phyloP scores from a whole-genome alignment of 2,113 vertebrate genomes.

The Cyanoramphus novaezelandiae region DNA sequence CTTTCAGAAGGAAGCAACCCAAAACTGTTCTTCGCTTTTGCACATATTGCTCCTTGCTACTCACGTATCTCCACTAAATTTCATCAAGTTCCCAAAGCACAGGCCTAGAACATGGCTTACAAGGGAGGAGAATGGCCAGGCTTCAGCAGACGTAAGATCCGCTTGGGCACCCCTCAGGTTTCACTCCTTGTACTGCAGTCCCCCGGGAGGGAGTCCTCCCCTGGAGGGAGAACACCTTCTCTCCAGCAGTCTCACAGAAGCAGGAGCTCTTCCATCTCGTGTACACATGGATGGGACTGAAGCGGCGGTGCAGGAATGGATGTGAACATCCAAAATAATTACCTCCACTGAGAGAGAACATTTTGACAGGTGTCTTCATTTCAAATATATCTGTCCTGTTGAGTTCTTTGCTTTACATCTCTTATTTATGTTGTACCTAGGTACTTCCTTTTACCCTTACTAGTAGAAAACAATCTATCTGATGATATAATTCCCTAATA shows the following conservation, averaged over 20 bases:
- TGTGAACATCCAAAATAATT: not conserved
- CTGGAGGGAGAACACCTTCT: not conserved
- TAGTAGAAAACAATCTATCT: not conserved
- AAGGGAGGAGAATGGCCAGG: not conserved
- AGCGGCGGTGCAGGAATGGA: not conserved
- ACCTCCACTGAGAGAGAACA: not conserved
- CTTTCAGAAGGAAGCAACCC: not conserved
- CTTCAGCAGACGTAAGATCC: rapidly evolving
- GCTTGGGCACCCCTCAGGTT: not conserved
- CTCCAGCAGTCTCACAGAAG: not conserved
- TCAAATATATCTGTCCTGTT: not conserved
- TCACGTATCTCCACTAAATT: rapidly evolving
- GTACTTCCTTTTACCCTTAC: not conserved
- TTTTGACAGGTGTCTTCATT: not conserved
- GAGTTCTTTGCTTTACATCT: not conserved
- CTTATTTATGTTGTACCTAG: not conserved
- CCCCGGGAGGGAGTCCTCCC: not conserved
- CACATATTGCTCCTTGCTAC: not conserved
- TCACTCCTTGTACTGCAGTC: not conserved
- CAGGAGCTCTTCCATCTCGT: not conserved
- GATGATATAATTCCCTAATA: not conserved
- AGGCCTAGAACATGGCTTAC: not conserved
- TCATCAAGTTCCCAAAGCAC: not conserved
- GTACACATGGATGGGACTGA: not conserved
- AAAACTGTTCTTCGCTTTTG: not conserved